Conservation (phyloP, 2,888 invertebrate genomes). For the Mystacides longicornis region DNA sequence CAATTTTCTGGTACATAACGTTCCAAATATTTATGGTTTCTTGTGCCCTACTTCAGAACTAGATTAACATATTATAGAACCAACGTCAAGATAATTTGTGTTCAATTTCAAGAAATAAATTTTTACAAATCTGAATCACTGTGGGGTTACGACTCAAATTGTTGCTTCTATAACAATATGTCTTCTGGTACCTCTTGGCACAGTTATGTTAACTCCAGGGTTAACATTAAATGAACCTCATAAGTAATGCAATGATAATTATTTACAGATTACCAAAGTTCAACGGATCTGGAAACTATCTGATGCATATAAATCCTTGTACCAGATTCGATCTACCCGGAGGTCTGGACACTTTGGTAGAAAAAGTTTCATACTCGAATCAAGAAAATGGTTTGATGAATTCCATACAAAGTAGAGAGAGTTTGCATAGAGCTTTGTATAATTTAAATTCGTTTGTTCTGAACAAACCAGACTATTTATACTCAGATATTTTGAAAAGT, state of each 20-base stretch:
- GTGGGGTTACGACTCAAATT: no score
- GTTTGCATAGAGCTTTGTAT: conserved; percentile 1
- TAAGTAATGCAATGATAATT: no score
- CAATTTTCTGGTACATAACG: no score
- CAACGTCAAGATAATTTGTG: no score
- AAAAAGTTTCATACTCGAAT: conserved; percentile 6
- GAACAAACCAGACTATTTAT: conserved; percentile 11
- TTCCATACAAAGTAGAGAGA: conserved; percentile 6
- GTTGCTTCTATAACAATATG: neutral
- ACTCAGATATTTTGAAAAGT: conserved; percentile 8
- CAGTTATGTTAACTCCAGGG: no score
- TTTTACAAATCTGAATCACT: no score
- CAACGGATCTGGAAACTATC: conserved; percentile 9
- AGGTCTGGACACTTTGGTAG: conserved; percentile 12
- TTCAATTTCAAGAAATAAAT: no score
- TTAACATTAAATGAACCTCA: no score
- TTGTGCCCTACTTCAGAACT: no score
- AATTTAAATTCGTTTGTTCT: conserved; percentile 9
- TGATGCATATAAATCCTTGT: conserved; percentile 19
- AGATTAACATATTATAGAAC: no score
- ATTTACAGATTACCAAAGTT: conserved; percentile 19
- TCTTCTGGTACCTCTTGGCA: no score
- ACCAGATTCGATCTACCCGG: conserved; percentile 19
- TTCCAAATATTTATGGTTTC: no score
- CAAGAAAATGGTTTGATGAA: conserved; percentile 1